These are phyloP conservation scores for Temnothorax longispinosus DNA, from an alignment of 1,140 invertebrate species.

Conservation along the genomic window DNA sequence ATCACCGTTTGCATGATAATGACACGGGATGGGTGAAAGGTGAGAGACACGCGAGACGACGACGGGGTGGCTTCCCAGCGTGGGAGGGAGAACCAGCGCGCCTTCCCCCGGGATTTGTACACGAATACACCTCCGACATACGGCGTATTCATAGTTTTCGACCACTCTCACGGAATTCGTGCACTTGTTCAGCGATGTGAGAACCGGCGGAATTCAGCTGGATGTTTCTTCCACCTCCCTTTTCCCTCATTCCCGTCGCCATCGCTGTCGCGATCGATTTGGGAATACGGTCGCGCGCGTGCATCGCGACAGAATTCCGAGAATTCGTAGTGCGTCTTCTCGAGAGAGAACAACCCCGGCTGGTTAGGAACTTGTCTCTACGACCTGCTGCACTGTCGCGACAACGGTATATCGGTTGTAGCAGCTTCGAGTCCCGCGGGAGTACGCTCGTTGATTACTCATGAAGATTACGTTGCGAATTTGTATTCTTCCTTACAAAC, in stretches of 20 bases:
- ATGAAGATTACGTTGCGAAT: slow-evolving; percentile 24
- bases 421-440: slow-evolving; percentile 1
- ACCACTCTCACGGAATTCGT: slow-evolving; percentile 24
- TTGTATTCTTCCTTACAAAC: not conserved
- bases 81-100: not conserved
- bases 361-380: slow-evolving; percentile 42
- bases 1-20: slow-evolving; percentile 49
- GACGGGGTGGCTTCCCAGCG: not conserved
- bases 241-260: slow-evolving; percentile 22
- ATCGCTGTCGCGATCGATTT: slow-evolving; percentile 55
- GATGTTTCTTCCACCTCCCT: slow-evolving; percentile 40
- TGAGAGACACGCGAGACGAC: slow-evolving; percentile 30
- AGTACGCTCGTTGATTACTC: slow-evolving; percentile 48
- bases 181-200: slow-evolving; percentile 22
- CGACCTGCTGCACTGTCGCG: slow-evolving; percentile 38
- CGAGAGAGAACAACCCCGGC: slow-evolving; percentile 19
- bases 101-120: slow-evolving; percentile 37
- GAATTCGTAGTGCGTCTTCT: slow-evolving; percentile 29
- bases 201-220: slow-evolving; percentile 29
- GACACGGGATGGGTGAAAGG: slow-evolving; percentile 16
- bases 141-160: slow-evolving; percentile 50
- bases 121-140: slow-evolving; percentile 2
- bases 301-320: slow-evolving; percentile 35
- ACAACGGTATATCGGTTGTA: slow-evolving; percentile 39
- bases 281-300: slow-evolving; percentile 41